Base-by-base conservation (phyloP, 2,797 vertebrate species). In the Momotus momota region DNA sequence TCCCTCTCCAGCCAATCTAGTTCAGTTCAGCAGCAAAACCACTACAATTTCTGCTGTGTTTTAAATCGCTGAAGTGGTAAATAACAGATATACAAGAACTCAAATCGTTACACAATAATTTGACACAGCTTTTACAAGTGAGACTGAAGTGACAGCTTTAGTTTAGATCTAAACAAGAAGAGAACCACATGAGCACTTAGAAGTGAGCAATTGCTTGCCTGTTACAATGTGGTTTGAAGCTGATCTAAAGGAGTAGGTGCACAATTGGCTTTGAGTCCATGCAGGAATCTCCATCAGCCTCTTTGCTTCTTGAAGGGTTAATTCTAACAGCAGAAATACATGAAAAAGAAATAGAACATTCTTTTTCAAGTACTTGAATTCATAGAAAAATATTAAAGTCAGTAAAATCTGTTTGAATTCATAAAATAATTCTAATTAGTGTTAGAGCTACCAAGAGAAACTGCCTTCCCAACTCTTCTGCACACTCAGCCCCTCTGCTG, bases 31-130 rank as follows among this genome's bases (percentile, higher is more conserved):
- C 25, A 48, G 48, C 43, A 85, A 89, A 92, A 20, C 0, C 54
- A 49, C 31, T 26, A 55, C 87, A 69, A 80, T 78, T 61, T 92
- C 45, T 7, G 1, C 60, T 31, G 31, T 83, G 64, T 55, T 93
- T 96, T 92, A 71, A 93, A 80, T 82, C 74, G 80, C 33, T 31
- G 26, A 92, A 62, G 58, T 85, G 41, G 31, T 89, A 95, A 96
- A 93, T 83, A 92, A 81, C 62, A 85, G 41, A 86, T 71, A 81
- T 10, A 61, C 17, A 89, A 86, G 69, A 92, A 85, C n/a, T 85
- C 45, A 80, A 54, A 90, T 81, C 84, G 79, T 86, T 81, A 66
- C 43, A 60, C 92, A 96, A 95, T 92, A 92, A 89, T 95, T 93
- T 94, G 75, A 72, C 5, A 3, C 43, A 91, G 38, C 29, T 94